A percentile compares a stretch with the other conserved stretches of the same genome.
Evolutionary conservation across 2,113 vertebrate species (phyloP).

Genomic region (Sphaerodactylus townsendi): DNA sequence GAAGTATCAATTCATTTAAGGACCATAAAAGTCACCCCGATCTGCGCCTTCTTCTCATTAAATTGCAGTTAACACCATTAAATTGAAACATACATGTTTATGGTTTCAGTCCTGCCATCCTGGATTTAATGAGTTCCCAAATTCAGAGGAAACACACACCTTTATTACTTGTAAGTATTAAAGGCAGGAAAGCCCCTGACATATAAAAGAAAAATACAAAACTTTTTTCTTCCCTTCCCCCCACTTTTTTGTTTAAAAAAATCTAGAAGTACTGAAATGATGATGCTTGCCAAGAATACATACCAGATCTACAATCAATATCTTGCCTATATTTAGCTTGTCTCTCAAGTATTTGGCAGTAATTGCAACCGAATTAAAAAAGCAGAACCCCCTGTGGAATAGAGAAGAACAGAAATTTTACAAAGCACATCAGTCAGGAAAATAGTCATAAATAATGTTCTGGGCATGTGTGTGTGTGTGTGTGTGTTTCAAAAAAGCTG

Average conservation of each 20-base stretch:
- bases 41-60: constrained; percentile 83
- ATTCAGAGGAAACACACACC: constrained; percentile 78
- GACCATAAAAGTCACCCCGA: constrained; percentile 80
- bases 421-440: constrained; percentile 82
- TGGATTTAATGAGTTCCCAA: constrained; percentile 81
- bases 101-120: constrained; percentile 77
- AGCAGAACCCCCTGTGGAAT: constrained; percentile 82
- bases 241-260: constrained; percentile 52
- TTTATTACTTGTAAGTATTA: constrained; percentile 74
- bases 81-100: constrained; percentile 83
- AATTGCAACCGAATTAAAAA: constrained; percentile 87
- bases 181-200: constrained; percentile 63
- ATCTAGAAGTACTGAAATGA: constrained; percentile 58
- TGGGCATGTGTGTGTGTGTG: constrained; percentile 68
- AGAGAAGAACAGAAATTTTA: constrained; percentile 84
- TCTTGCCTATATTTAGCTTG: constrained; percentile 83
- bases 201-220: constrained; percentile 61
- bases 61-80: constrained; percentile 83
- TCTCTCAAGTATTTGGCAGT: constrained; percentile 84
- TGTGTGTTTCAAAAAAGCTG: constrained; percentile 74
- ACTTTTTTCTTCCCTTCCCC: constrained; percentile 33
- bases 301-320: constrained; percentile 86
- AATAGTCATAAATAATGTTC: constrained; percentile 89
- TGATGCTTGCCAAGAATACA: constrained; percentile 73
- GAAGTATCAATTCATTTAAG: constrained; percentile 85